These are phyloP conservation scores for Tapera naevia DNA, from an alignment of 2,797 vertebrate genomes.

Conservation along the genomic window DNA sequence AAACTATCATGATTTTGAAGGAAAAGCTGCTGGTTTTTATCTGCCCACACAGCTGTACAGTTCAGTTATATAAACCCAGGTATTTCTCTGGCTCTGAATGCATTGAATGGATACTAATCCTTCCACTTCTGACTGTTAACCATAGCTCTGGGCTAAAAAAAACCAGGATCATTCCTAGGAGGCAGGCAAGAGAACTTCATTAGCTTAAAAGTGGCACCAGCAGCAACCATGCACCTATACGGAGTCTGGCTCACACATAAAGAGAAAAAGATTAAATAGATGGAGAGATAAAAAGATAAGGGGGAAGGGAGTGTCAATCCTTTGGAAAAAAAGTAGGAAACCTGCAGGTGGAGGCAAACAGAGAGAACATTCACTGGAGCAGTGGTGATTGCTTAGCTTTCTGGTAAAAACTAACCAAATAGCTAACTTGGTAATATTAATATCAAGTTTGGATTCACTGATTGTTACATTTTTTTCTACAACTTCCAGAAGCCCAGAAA, in stretches of 20 bases:
- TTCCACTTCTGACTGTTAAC: neutral
- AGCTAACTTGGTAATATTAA: neutral
- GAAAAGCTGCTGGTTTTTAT: neutral
- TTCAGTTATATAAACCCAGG: neutral
- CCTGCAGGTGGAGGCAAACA: neutral
- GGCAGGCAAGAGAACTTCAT: neutral
- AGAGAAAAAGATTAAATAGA: neutral
- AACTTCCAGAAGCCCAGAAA: neutral
- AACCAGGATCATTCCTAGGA: neutral
- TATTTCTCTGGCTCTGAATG: neutral
- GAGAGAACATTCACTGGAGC: neutral
- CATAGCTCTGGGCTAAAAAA: neutral
- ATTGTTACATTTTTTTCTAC: neutral
- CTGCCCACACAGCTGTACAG: neutral
- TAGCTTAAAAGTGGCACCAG: slow-evolving; percentile 5
- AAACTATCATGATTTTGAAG: neutral
- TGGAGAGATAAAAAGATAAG: slow-evolving; percentile 19
- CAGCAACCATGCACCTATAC: neutral
- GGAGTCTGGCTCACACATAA: neutral
- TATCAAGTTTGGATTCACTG: neutral
- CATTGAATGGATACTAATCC: neutral
- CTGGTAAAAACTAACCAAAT: neutral
- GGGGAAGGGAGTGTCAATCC: neutral
- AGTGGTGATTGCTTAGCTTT: neutral
- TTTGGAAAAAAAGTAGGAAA: neutral